Evolutionary conservation across 1,140 invertebrate species (phyloP).

Genomic region (Halotydeus destructor): DNA sequence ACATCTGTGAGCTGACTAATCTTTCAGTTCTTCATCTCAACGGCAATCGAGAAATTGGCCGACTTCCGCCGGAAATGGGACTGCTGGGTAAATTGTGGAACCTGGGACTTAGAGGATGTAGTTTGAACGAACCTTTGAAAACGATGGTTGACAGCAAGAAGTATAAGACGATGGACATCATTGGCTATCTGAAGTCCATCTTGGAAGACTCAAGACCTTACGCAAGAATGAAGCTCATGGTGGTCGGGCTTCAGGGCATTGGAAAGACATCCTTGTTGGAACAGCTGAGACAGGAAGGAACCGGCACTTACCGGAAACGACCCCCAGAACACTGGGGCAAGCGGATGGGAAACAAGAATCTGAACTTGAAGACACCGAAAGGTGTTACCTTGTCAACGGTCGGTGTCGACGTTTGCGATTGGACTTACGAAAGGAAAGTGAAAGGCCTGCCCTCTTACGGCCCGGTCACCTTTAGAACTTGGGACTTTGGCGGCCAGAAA

Average conservation of each 20-base stretch:
- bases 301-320: slow-evolving; percentile 45
- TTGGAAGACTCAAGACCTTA: slow-evolving; percentile 64
- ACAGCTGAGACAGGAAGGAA: slow-evolving; percentile 62
- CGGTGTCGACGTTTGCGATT: slow-evolving; percentile 88
- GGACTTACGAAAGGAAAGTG: slow-evolving; percentile 65
- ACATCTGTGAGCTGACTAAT: slow-evolving; percentile 61
- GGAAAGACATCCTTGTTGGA: slow-evolving; percentile 83
- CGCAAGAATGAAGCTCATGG: slow-evolving; percentile 89
- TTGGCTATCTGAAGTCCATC: slow-evolving; percentile 68
- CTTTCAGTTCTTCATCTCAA: slow-evolving; percentile 84
- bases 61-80: slow-evolving; percentile 84
- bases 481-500: slow-evolving; percentile 89
- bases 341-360: slow-evolving; percentile 70
- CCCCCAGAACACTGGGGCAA: slow-evolving; percentile 76
- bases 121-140: slow-evolving; percentile 63
- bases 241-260: slow-evolving; percentile 80
- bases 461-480: slow-evolving; percentile 84
- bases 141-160: slow-evolving; percentile 80
- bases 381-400: slow-evolving; percentile 78
- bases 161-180: slow-evolving; percentile 86
- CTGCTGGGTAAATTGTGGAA: slow-evolving; percentile 82
- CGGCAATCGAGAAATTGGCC: slow-evolving; percentile 59
- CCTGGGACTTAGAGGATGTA: slow-evolving; percentile 72
- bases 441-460: slow-evolving; percentile 47
- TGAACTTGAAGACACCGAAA: slow-evolving; percentile 45